These are phyloP conservation scores for Micrasema minimum DNA, from an alignment of 1,140 invertebrate species.

Conservation along the genomic window DNA sequence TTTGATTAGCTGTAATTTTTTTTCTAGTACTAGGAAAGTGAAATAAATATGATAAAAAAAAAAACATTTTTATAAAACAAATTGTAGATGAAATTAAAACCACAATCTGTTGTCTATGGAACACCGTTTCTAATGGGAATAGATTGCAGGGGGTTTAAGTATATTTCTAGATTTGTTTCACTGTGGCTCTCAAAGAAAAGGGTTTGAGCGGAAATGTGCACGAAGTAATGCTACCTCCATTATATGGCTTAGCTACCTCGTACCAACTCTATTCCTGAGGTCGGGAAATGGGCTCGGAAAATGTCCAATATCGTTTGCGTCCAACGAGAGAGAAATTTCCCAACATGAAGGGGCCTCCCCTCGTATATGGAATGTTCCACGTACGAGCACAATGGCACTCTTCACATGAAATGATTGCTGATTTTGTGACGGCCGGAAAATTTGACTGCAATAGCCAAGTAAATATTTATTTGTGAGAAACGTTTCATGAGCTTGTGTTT, in stretches of 20 bases:
- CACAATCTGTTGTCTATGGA: too few relatives aligned
- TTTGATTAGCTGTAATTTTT: too few relatives aligned
- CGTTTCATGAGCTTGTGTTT: too few relatives aligned
- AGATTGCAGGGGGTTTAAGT: not conserved
- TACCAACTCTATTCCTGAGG: conserved; percentile 11
- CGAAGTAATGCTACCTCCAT: conserved; percentile 26
- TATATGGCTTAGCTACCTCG: conserved; percentile 30
- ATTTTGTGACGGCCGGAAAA: conserved; percentile 21
- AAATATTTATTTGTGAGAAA: too few relatives aligned
- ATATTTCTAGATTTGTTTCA: conserved; percentile 5
- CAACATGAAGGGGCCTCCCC: not conserved
- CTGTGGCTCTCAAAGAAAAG: conserved; percentile 5
- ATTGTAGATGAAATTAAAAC: not conserved
- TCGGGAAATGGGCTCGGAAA: conserved; percentile 31
- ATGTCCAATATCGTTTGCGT: conserved; percentile 41
- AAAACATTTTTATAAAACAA: not conserved
- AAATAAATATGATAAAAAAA: not conserved
- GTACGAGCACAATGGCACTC: conserved; percentile 23
- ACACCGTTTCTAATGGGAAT: too few relatives aligned
- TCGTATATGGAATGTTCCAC: conserved; percentile 14
- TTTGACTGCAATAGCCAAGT: too few relatives aligned
- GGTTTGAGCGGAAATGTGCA: conserved; percentile 27
- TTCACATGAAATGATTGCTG: conserved; percentile 40
- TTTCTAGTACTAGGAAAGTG: conserved; percentile 1
- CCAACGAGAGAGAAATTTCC: conserved; percentile 41